Evolutionary conservation across 2,888 invertebrate species (phyloP), one percentile per base, ranked within the genome.

Genomic region (Agrochola lota): DNA sequence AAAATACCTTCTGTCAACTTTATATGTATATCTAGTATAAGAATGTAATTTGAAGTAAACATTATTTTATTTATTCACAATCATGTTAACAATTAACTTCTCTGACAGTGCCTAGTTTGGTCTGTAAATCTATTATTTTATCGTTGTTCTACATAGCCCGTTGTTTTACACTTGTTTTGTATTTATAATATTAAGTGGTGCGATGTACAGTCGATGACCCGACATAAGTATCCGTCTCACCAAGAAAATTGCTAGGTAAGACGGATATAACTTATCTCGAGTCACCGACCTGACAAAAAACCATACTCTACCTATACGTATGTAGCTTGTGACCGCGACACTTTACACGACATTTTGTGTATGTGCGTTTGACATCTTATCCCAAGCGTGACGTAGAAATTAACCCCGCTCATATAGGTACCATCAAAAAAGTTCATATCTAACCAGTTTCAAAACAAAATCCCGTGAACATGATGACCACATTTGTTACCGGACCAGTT

Each of bases 291-390:
- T 0, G 5, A 40, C 15, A 64, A 64, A 64, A 64, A 40, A 64
- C 8, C 40, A n/a, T 63, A 64, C 20, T 11, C 35, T 66, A 46
- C 11, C 26, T 20, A 26, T 2, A 6, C 20, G 2, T 3, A 3
- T 4, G 7, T 20, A 66, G 20, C 23, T 2, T 52, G 17, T 43
- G 43, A 62, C 8, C 9, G 15, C n/a, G 11, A 55, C 12, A 7
- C 23, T n/a, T 3, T 35, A 40, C 6, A 35, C 8, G n/a, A 60
- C 43, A 69, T 2, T 46, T 15, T 49, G 8, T 17, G 15, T 30
- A 46, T 74, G 35, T 74, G 74, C 11, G 23, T 74, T 63, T n/a
- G 57, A 35, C 35, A 35, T 64, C 12, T 43, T 43, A 59, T 35
- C 43, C n/a, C 3, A 63, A 63, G 0, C 8, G 40, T 57, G 55